Conservation (phyloP, 2,797 vertebrate species). For the Dipus sagitta region DNA sequence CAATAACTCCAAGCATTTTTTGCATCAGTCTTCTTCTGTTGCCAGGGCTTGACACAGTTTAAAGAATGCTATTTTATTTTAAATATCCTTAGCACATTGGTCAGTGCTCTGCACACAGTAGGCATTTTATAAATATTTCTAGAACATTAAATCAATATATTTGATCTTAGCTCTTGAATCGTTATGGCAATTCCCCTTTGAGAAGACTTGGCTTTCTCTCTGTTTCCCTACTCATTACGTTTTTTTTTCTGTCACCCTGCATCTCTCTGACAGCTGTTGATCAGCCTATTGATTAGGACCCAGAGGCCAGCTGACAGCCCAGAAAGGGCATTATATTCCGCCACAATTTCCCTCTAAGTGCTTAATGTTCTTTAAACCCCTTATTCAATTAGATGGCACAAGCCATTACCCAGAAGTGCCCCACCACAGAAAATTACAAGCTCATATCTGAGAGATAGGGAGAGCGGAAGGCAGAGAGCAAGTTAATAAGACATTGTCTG, state of each 20-base stretch:
- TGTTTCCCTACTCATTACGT: conserved; percentile 45
- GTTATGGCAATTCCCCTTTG: conserved; percentile 20
- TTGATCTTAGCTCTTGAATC: conserved; percentile 49
- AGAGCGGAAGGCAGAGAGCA: conserved; percentile 69
- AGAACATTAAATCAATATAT: neutral
- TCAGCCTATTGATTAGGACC: conserved; percentile 77
- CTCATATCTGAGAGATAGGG: conserved; percentile 68
- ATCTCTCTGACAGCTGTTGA: conserved; percentile 66
- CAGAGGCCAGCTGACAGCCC: conserved; percentile 45
- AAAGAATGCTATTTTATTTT: neutral
- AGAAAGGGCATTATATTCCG: conserved; percentile 71
- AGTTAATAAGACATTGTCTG: conserved; percentile 78
- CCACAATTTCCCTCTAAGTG: conserved; percentile 73
- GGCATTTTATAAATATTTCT: conserved; percentile 27
- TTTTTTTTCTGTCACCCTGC: conserved; percentile 15
- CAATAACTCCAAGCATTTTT: neutral
- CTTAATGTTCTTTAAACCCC: conserved; percentile 72
- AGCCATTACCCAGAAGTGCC: conserved; percentile 68
- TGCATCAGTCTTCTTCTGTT: neutral
- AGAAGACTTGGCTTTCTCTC: conserved; percentile 23
- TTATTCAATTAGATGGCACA: conserved; percentile 73
- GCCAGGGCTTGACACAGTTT: neutral
- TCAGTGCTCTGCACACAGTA: neutral
- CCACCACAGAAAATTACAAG: conserved; percentile 76
- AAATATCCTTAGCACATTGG: neutral